phyloP scores from a whole-genome alignment of 2,888 invertebrate genomes.

The Thysanoteuthis rhombus region DNA sequence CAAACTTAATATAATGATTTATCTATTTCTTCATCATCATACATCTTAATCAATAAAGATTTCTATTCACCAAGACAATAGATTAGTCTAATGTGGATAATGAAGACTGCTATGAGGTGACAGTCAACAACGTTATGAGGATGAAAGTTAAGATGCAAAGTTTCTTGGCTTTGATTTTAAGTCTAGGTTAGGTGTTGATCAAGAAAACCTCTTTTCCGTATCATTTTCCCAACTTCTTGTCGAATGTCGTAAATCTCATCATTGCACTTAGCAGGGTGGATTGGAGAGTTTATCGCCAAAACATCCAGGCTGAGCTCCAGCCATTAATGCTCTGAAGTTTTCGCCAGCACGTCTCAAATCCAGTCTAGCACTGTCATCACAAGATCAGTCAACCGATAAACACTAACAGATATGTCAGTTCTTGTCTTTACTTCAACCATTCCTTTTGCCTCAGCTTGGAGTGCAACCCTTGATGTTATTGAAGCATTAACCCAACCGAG shows the following conservation, averaged over 20 bases:
- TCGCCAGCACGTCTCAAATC: not conserved
- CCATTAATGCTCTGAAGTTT: not conserved
- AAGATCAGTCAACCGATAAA: not conserved
- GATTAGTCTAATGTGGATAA: too few relatives aligned
- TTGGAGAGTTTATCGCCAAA: not conserved
- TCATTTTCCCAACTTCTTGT: not conserved
- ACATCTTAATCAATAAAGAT: not conserved
- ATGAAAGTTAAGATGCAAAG: not conserved
- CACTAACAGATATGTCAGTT: not conserved
- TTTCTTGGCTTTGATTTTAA: not conserved
- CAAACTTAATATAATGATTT: not conserved
- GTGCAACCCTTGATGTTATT: not conserved
- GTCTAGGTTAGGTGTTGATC: not conserved
- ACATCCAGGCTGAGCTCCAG: not conserved
- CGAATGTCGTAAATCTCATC: not conserved
- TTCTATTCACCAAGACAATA: too few relatives aligned
- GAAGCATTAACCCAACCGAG: not conserved
- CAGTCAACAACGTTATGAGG: not conserved
- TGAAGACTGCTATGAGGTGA: not conserved
- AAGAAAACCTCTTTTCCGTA: not conserved
- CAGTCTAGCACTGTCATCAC: not conserved
- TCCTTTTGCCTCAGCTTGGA: not conserved
- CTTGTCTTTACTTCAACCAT: not conserved
- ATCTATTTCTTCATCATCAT: not conserved
- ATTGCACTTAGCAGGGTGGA: constrained; percentile 12